Evolutionary conservation across 2,888 invertebrate species (phyloP), one percentile per base, ranked within the genome.

Genomic region (Watsonalla binaria): DNA sequence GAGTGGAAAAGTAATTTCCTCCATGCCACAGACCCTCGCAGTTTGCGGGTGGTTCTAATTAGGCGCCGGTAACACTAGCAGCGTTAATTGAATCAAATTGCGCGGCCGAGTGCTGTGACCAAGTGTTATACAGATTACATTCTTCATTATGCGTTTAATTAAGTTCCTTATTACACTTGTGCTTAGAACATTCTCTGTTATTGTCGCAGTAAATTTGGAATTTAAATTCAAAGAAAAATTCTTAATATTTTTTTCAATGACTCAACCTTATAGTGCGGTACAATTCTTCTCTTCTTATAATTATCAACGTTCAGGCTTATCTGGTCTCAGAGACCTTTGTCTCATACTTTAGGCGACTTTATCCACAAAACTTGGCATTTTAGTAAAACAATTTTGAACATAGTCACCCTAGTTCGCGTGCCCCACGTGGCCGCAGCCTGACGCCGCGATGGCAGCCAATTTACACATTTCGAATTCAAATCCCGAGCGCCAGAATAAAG

Each of bases 51-150:
- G 37, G 49, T 39, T 49, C 60, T 66, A 63, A 70, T 71, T 67
- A 70, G 62, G 53, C 59, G 54, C 50, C 59, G 57, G 61, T 62
- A 66, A 72, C 71, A 57, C 49, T 49, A 59, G 59, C 63, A 55
- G 67, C 63, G 73, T 70, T 74, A 72, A 74, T 74, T 66, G 73
- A 74, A 69, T 74, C 70, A 64, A 74, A 74, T 70, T 70, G 70
- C 66, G 46, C 54, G 51, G 49, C 55, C 55, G 51, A 47, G 51
- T 63, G 62, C 60, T 62, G 60, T 48, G 56, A 57, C 65, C 61
- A 61, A 49, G 35, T 13, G 42, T 42, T 42, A 7, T 5, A 5
- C 11, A 42, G 42, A 42, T 42, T 11, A 42, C 42, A 42, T 42
- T 42, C 42, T 11, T 42, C 42, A 42, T 42, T 42, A 42, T 42